These are phyloP conservation scores for Pachypeltis micranthus DNA, from an alignment of 1,140 invertebrate genomes.

Conservation along the genomic window DNA sequence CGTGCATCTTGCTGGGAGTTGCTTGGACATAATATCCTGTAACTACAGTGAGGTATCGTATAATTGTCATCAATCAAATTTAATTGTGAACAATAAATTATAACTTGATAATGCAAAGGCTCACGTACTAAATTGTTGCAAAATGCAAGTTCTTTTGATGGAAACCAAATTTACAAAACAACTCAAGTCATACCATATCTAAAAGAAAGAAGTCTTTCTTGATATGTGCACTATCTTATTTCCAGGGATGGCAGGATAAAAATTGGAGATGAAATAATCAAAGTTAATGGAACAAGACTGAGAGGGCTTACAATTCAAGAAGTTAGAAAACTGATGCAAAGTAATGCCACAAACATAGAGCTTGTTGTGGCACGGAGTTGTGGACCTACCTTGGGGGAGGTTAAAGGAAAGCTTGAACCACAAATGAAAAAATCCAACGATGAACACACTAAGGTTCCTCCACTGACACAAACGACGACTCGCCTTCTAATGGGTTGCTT, in stretches of 20 bases:
- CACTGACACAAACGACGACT: slow-evolving; percentile 10
- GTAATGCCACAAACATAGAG: slow-evolving; percentile 40
- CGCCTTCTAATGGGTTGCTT: neutral
- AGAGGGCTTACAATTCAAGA: slow-evolving; percentile 47
- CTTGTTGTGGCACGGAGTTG: slow-evolving; percentile 39
- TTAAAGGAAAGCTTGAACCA: neutral
- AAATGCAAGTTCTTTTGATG: too few species aligned
- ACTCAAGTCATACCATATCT: neutral
- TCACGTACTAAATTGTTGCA: too few species aligned
- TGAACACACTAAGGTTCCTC: slow-evolving; percentile 7
- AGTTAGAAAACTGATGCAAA: slow-evolving; percentile 44
- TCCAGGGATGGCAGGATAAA: slow-evolving; percentile 43
- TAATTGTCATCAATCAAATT: too few species aligned
- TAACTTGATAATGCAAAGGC: neutral
- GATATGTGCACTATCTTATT: too few species aligned
- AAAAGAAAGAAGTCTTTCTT: too few species aligned
- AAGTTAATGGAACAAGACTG: slow-evolving; percentile 50
- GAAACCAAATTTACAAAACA: neutral
- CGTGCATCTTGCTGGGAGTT: too few species aligned
- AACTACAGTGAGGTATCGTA: too few species aligned
- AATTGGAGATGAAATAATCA: slow-evolving; percentile 53
- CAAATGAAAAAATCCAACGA: neutral
- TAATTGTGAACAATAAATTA: neutral
- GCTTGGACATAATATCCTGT: too few species aligned
- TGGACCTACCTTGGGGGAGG: neutral